phyloP scores from a whole-genome alignment of 1,140 invertebrate genomes.

The Calliopsis andreniformis region DNA sequence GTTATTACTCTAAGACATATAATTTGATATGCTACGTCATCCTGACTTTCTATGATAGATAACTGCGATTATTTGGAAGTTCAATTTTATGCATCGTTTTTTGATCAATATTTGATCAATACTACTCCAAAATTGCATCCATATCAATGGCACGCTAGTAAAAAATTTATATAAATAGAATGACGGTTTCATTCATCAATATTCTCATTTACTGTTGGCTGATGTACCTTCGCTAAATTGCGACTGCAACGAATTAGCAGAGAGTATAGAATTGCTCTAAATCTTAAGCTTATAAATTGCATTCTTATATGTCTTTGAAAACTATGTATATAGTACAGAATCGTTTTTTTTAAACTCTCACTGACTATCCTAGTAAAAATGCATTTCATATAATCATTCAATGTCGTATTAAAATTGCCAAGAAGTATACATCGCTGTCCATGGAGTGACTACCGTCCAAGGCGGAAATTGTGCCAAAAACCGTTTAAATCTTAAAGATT shows the following conservation, averaged over 20 bases:
- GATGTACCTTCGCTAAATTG: constrained; percentile 15
- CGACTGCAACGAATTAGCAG: constrained; percentile 19
- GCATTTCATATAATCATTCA: neutral
- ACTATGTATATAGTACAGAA: constrained; percentile 26
- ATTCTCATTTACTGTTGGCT: constrained; percentile 13
- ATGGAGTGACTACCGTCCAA: constrained; percentile 84
- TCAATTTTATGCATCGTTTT: constrained; percentile 15
- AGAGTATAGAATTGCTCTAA: constrained; percentile 41
- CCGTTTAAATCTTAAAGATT: constrained; percentile 80
- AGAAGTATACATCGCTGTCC: constrained; percentile 84
- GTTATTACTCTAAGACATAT: constrained; percentile 31
- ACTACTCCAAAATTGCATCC: constrained; percentile 45
- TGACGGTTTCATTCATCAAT: constrained; percentile 23
- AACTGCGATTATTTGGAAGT: constrained; percentile 28
- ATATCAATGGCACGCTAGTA: constrained; percentile 54
- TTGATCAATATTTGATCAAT: constrained; percentile 14
- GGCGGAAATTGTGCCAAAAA: constrained; percentile 83
- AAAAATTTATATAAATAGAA: constrained; percentile 66
- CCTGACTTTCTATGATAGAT: constrained; percentile 30
- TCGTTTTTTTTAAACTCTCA: constrained; percentile 39
- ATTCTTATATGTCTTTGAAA: constrained; percentile 37
- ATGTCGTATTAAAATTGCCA: constrained; percentile 80
- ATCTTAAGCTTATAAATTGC: constrained; percentile 49
- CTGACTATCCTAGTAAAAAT: constrained; percentile 3
- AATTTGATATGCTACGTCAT: constrained; percentile 58